phyloP scores from a whole-genome alignment of 2,888 invertebrate genomes.

The Troides helena region DNA sequence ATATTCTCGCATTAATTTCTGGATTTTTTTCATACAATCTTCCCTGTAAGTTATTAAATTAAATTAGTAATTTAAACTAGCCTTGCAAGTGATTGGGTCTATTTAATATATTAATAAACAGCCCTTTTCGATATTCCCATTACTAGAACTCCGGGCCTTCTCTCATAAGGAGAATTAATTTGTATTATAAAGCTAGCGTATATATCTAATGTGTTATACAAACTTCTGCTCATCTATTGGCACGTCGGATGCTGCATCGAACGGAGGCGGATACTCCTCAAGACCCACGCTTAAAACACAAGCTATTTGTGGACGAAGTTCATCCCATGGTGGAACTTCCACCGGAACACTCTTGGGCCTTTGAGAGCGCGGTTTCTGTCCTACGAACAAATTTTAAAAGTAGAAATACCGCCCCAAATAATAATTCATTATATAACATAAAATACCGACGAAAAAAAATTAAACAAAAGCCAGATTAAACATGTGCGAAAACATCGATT shows the following conservation, averaged over 20 bases:
- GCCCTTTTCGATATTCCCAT: too few species aligned
- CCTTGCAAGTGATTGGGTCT: too few species aligned
- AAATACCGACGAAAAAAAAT: too few species aligned
- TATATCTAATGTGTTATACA: conserved; percentile 31
- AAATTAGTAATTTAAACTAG: background rate
- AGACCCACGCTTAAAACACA: conserved; percentile 79
- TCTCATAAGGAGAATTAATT: too few species aligned
- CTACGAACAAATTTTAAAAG: conserved; percentile 32
- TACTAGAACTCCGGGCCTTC: too few species aligned
- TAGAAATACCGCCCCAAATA: too few species aligned
- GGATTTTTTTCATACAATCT: conserved; percentile 93
- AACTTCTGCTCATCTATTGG: conserved; percentile 95
- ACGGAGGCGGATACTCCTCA: conserved; percentile 84
- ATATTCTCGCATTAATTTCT: conserved; percentile 85
- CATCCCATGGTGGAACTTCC: conserved; percentile 82
- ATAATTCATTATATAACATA: too few species aligned
- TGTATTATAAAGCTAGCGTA: too few species aligned
- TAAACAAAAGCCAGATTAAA: too few species aligned
- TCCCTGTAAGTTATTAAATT: conserved; percentile 77
- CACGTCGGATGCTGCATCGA: conserved; percentile 91
- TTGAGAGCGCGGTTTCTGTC: conserved; percentile 41
- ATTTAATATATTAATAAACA: too few species aligned
- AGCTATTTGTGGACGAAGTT: conserved; percentile 81
- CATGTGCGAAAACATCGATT: too few species aligned
- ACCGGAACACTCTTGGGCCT: conserved; percentile 40